These are phyloP conservation scores for Amphiprion ocellaris DNA, from an alignment of 2,113 vertebrate genomes.

Conservation along the genomic window DNA sequence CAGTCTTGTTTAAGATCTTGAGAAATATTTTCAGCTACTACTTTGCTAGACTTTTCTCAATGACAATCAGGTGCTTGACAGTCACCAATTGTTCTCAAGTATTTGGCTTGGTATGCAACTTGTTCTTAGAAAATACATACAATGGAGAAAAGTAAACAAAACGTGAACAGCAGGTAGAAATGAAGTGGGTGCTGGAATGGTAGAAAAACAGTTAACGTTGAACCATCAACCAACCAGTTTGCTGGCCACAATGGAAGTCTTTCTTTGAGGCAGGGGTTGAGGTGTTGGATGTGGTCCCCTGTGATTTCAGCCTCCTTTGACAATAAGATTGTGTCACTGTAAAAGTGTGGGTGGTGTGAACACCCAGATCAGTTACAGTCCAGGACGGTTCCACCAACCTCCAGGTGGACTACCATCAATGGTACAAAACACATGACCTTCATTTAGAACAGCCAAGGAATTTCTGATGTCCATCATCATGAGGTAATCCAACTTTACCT, in stretches of 20 bases:
- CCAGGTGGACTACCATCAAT: too few relatives aligned
- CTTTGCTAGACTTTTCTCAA: slow-evolving; percentile 28
- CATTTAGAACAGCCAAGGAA: too few relatives aligned
- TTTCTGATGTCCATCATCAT: too few relatives aligned
- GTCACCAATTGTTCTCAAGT: slow-evolving; percentile 40
- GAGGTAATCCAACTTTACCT: too few relatives aligned
- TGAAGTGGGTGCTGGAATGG: slow-evolving; percentile 87
- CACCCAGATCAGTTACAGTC: too few relatives aligned
- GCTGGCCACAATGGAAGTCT: too few relatives aligned
- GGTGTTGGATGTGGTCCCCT: slow-evolving; percentile 98
- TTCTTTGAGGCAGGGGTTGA: slow-evolving; percentile 85
- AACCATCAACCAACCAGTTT: too few relatives aligned
- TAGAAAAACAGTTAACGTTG: slow-evolving; percentile 71
- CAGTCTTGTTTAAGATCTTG: slow-evolving; percentile 23
- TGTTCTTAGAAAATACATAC: slow-evolving; percentile 60
- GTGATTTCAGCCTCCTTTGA: slow-evolving; percentile 94
- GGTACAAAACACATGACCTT: too few relatives aligned
- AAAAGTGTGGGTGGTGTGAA: too few relatives aligned
- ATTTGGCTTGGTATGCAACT: slow-evolving; percentile 49
- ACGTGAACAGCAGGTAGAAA: slow-evolving; percentile 69
- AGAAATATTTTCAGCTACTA: slow-evolving; percentile 26
- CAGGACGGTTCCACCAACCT: too few relatives aligned
- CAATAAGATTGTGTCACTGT: too few relatives aligned
- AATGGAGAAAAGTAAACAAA: slow-evolving; percentile 43
- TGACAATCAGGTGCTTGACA: slow-evolving; percentile 26